Evolutionary conservation across 2,888 invertebrate genomes (phyloP).

Genomic region (Microchrysa polita): DNA sequence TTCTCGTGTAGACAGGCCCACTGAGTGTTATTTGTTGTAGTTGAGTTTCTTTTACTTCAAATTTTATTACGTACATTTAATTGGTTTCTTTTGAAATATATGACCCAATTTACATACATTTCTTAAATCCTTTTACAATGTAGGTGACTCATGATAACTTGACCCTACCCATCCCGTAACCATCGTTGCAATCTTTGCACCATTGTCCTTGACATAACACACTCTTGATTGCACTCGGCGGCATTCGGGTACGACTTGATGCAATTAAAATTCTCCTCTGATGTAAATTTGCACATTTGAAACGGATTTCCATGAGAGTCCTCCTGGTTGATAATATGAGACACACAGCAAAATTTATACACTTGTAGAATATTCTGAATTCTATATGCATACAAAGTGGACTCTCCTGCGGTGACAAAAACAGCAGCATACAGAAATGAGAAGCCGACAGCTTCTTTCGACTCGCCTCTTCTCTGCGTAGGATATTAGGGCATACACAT

Average conservation of each 20-base stretch:
- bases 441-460: background rate
- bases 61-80: no score
- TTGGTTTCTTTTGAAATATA: no score
- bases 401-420: background rate
- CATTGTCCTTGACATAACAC: constrained; percentile 3
- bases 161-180: background rate
- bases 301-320: background rate
- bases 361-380: no score
- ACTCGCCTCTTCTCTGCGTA: no score
- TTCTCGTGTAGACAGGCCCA: no score
- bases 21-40: no score
- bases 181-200: background rate
- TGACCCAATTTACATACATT: no score
- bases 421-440: background rate
- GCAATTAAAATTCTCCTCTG: background rate
- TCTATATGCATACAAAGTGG: background rate
- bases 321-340: background rate
- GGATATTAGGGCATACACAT: no score
- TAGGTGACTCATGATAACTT: background rate
- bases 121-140: no score
- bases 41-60: no score
- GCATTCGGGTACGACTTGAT: background rate
- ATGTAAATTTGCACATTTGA: background rate
- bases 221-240: background rate
- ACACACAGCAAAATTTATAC: background rate